These are phyloP conservation scores for Mormyrops attenuatus DNA, from an alignment of 2,797 vertebrate genomes.

Conservation along the genomic window DNA sequence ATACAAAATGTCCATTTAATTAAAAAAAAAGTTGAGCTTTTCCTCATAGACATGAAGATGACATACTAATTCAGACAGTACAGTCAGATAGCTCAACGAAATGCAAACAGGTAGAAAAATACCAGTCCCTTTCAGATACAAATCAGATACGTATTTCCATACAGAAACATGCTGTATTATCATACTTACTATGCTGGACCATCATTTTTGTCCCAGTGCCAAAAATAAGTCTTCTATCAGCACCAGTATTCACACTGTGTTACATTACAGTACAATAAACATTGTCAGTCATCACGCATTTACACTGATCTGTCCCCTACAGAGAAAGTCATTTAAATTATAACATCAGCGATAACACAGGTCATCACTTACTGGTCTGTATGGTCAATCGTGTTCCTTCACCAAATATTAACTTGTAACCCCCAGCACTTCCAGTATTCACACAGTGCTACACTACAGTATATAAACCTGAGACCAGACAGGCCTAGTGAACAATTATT, in stretches of 20 bases:
- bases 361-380: background rate
- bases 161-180: background rate
- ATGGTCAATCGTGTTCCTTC: conserved; percentile 27
- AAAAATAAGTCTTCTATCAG: background rate
- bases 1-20: background rate
- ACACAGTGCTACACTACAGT: conserved; percentile 27
- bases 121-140: background rate
- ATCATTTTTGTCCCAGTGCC: background rate
- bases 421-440: conserved; percentile 12
- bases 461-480: background rate
- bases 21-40: background rate
- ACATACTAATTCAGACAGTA: background rate
- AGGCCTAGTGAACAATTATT: conserved; percentile 23
- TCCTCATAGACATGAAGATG: background rate
- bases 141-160: background rate
- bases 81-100: background rate
- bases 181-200: conserved; percentile 2
- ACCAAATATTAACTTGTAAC: conserved; percentile 31
- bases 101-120: background rate
- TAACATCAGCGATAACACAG: background rate
- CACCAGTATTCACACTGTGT: conserved; percentile 33
- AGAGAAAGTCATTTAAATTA: background rate
- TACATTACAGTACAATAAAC: background rate
- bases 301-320: background rate
- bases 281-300: background rate